A percentile compares a stretch with the other conserved stretches of the same genome.
Evolutionary conservation across 2,797 vertebrate species (phyloP).

Genomic region (Philypnodon macrostomus): DNA sequence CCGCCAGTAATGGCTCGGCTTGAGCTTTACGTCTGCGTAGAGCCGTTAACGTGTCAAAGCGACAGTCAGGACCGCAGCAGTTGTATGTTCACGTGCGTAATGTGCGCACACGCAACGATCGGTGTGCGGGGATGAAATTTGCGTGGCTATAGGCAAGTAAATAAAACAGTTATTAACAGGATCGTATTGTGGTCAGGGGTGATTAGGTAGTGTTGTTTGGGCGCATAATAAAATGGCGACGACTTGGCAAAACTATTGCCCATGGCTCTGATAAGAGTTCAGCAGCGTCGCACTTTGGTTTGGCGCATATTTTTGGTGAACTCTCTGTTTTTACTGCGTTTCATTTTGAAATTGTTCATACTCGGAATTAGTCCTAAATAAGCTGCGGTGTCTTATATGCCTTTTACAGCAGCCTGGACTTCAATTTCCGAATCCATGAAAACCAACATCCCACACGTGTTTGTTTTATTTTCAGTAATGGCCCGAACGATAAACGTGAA

Average conservation of each 20-base stretch:
- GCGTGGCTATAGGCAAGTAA: constrained; percentile 67
- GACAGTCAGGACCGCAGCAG: constrained; percentile 30
- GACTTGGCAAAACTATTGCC: constrained; percentile 57
- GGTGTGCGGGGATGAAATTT: constrained; percentile 66
- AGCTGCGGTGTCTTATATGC: no score
- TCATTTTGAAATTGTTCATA: no score
- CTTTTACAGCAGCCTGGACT: no score
- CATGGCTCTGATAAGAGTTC: constrained; percentile 51
- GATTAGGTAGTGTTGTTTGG: constrained; percentile 55
- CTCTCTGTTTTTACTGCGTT: no score
- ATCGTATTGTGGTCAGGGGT: constrained; percentile 53
- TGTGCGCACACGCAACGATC: constrained; percentile 26
- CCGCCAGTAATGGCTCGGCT: constrained; percentile 53
- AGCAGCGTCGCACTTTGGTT: constrained; percentile 10
- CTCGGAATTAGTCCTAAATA: no score
- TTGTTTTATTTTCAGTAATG: no score
- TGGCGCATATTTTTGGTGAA: background rate
- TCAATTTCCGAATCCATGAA: no score
- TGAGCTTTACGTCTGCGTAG: constrained; percentile 31
- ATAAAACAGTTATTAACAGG: constrained; percentile 48
- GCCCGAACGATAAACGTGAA: no score
- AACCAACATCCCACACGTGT: no score
- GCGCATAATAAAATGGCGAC: constrained; percentile 73
- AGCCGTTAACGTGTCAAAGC: constrained; percentile 46
- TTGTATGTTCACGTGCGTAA: constrained; percentile 1